Evolutionary conservation across 2,888 invertebrate genomes (phyloP).

Genomic region (Cephus pygmeus): DNA sequence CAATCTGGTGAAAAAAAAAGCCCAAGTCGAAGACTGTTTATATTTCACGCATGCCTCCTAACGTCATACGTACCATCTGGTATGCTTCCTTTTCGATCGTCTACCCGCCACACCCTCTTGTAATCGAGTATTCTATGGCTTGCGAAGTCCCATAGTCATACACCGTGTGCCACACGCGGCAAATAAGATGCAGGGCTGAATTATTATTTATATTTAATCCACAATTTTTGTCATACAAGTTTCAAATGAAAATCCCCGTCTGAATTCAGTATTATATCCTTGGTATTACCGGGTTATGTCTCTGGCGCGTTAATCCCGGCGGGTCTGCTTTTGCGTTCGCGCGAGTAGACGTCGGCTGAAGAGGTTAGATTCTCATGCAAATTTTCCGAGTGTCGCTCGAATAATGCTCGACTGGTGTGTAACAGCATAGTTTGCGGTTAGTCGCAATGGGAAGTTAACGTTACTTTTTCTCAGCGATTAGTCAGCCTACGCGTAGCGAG

Average conservation of each 20-base stretch:
- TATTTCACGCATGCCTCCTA: slow-evolving; percentile 23
- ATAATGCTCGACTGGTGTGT: neutral
- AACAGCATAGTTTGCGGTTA: neutral
- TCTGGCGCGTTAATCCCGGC: neutral
- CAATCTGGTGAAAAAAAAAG: neutral
- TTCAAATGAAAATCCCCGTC: too few species aligned
- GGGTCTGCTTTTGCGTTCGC: neutral
- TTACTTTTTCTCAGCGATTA: neutral
- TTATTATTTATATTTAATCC: neutral
- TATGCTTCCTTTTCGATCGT: slow-evolving; percentile 29
- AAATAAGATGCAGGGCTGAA: neutral
- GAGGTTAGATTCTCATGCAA: neutral
- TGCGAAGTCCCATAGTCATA: neutral
- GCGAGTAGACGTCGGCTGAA: neutral
- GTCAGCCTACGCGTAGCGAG: neutral
- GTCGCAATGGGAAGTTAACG: neutral
- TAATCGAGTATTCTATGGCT: neutral
- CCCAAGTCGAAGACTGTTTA: slow-evolving; percentile 4
- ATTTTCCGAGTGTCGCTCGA: neutral
- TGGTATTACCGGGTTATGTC: neutral
- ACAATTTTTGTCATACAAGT: too few species aligned
- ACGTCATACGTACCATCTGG: slow-evolving; percentile 33
- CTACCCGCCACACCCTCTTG: slow-evolving; percentile 3
- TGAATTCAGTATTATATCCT: neutral
- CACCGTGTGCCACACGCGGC: neutral